Base-by-base conservation (phyloP, 1,140 invertebrate genomes). In the Nasonia longicornis region DNA sequence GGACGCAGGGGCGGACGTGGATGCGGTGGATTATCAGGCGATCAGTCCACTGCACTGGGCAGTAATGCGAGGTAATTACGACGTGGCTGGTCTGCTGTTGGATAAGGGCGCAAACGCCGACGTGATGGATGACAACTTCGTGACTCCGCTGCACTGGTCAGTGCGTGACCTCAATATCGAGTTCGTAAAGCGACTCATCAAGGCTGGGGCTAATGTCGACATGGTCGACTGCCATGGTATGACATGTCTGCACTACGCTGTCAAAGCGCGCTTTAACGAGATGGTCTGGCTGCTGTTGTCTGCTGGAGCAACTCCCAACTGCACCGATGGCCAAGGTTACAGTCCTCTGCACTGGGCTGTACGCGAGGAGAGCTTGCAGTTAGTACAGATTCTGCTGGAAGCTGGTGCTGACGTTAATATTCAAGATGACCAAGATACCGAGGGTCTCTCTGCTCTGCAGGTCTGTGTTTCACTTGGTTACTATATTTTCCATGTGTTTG, bases 261-360 rank as follows among this genome's bases (percentile, higher is more conserved):
- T 78, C 3, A 78, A 58, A 70, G 22, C 35, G n/a, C 38, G 26
- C 2, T n/a, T 35, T 38, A 6, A 22, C 3, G 67, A 71, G 0
- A 70, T 70, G 66, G 26, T 45, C 0, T 31, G n/a, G 14, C 29
- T 78, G 20, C 22, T 78, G 16, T 14, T 78, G 8, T 16, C 14
- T 11, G 29, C 16, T 52, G 77, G 77, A 20, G 77, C 77, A 20
- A 78, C 77, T 1, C 66, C 77, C 14, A 78, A 78, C 35, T 78
- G 77, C n/a, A 78, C 77, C 31, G 77, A 78, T 58, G 45, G 22
- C n/a, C 22, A 70, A 52, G 77, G 77, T n/a, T 48, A 70, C 77
- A 78, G 77, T 58, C 66, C 77, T 2, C 48, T 78, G 16, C 77
- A 78, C 22, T 78, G 77, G 77, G 77, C 77, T 20, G 67, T 78